A percentile compares a stretch with the other conserved stretches of the same genome.
Evolutionary conservation across 2,113 vertebrate species (phyloP).

Genomic region (Sarotherodon lohbergeri): DNA sequence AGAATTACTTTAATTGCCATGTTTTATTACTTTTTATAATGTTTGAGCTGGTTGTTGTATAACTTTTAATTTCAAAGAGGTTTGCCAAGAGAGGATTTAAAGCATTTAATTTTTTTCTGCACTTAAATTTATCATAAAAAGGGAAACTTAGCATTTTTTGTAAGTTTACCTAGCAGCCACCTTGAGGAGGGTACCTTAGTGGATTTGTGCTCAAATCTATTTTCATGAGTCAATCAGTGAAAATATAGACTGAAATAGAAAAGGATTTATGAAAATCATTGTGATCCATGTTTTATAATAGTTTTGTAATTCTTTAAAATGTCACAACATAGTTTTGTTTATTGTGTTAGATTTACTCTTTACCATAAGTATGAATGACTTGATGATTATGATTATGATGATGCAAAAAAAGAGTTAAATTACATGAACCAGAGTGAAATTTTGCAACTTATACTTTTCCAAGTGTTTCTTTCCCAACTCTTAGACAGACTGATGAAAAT

Average conservation of each 20-base stretch:
- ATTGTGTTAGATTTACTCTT: not conserved
- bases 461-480: not conserved
- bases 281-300: not conserved
- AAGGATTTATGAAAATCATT: not conserved
- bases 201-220: not conserved
- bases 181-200: not conserved
- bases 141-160: not conserved
- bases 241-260: not conserved
- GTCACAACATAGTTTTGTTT: not conserved
- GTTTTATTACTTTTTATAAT: not conserved
- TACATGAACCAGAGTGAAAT: not conserved
- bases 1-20: not conserved
- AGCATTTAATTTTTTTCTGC: not conserved
- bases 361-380: not conserved
- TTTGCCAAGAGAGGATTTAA: not conserved
- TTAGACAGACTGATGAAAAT: conserved; percentile 18
- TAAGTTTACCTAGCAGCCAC: not conserved
- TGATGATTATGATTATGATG: not conserved
- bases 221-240: not conserved
- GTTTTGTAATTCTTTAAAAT: not conserved
- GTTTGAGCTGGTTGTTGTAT: not conserved
- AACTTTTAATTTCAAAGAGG: not conserved
- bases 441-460: not conserved
- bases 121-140: not conserved
- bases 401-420: not conserved